These are phyloP conservation scores for Macrophya annulata DNA, from an alignment of 2,888 invertebrate genomes.

Conservation along the genomic window DNA sequence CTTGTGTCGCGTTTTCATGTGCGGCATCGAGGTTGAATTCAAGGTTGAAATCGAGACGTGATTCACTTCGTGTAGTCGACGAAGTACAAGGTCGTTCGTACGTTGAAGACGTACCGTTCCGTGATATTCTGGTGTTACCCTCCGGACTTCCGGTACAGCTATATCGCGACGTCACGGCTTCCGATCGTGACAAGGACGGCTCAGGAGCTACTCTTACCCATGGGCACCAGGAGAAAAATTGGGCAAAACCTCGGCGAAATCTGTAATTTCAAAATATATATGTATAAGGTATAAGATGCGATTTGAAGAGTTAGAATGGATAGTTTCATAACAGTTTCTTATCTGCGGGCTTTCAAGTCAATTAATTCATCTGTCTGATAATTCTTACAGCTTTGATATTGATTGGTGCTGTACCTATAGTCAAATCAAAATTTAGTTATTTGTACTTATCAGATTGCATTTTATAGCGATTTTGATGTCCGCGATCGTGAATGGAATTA, in stretches of 20 bases:
- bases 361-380: background rate
- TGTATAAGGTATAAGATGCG: background rate
- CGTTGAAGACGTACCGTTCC: conserved; percentile 84
- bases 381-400: background rate
- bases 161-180: conserved; percentile 89
- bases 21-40: conserved; percentile 38
- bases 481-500: background rate
- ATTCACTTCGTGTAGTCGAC: conserved; percentile 69
- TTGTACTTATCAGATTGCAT: no score
- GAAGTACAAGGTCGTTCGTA: conserved; percentile 69
- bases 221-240: conserved; percentile 95
- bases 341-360: background rate
- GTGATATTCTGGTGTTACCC: conserved; percentile 84
- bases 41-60: conserved; percentile 66
- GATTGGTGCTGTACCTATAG: no score
- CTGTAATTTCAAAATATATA: conserved; percentile 80
- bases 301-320: no score
- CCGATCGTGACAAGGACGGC: conserved; percentile 85
- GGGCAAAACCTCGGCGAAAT: conserved; percentile 95
- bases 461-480: background rate
- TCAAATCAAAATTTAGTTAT: no score
- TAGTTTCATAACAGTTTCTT: background rate
- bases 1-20: conserved; percentile 40
- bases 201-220: conserved; percentile 87
- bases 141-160: conserved; percentile 91